Evolutionary conservation across 2,113 vertebrate species (phyloP), one percentile per base, ranked within the genome.

Genomic region (Tretioscincus oriximinensis): DNA sequence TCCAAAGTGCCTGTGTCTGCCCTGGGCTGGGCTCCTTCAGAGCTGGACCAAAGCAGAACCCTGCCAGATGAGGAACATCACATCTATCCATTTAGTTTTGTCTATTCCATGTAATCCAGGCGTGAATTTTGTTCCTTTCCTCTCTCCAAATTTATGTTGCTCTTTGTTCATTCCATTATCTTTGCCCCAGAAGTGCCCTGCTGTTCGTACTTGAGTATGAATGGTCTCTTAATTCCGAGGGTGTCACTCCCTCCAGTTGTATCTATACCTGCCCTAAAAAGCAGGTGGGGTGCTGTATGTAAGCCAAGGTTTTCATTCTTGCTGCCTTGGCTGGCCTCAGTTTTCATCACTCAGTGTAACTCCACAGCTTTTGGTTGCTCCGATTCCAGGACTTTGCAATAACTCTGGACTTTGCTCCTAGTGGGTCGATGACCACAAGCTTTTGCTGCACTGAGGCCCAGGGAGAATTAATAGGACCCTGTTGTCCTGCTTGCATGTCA

Each of bases 1-100:
- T 92, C 91, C 90, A 90, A 92, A 93, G 92, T 93, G 92, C 92
- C 92, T 93, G 87, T 90, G 84, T 83, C 80, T 89, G 89, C 90
- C 80, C 80, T 82, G 73, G 73, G 73, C 66, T 82, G 73, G 73
- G 66, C 66, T 82, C 66, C 73, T 70, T 67, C 80, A 70, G 73
- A 76, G 73, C 80, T 82, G 80, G 80, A 82, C 80, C 80, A 82
- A 82, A 82, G 65, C 80, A 82, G 80, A 82, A 76, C 35, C 35
- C 73, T 58, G 66, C 66, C 73, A 61, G 73, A 70, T 70, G 65
- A 65, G 73, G 58, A 66, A 76, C 21, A 70, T 51, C 58, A 76
- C n/a, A 76, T 35, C 58, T 82, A 47, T 76, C 80, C 80, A 82
- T 69, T 82, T 76, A 82, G 67, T 82, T 76, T 54, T 70, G 70